A percentile compares a stretch with the other conserved stretches of the same genome.
Conservation (phyloP, 2,113 vertebrate species). For the Chaenocephalus aceratus region DNA sequence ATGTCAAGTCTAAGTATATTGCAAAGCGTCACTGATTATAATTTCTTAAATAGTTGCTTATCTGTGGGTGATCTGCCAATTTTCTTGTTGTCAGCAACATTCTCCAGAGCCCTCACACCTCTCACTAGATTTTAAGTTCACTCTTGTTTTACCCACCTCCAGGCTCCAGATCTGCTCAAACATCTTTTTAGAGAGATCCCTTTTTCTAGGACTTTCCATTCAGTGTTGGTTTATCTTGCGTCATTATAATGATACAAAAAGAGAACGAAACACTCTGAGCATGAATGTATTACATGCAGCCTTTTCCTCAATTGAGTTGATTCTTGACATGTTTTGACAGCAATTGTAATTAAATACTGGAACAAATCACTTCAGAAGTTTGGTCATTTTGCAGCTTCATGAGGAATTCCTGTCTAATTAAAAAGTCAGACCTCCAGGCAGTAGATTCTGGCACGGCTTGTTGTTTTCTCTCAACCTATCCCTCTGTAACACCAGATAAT, state of each 20-base stretch:
- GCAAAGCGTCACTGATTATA: not conserved
- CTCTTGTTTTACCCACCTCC: not conserved
- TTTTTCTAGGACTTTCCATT: slow-evolving; percentile 3
- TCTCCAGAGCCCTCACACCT: not conserved
- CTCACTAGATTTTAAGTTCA: slow-evolving; percentile 9
- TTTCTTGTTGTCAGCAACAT: not conserved
- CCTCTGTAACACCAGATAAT: slow-evolving; percentile 80
- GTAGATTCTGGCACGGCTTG: slow-evolving; percentile 51
- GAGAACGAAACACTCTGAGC: not conserved
- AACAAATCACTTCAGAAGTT: slow-evolving; percentile 13
- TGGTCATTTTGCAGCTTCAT: slow-evolving; percentile 41
- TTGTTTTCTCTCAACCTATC: slow-evolving; percentile 74
- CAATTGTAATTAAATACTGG: slow-evolving; percentile 11
- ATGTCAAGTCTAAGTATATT: not conserved
- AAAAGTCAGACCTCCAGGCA: slow-evolving; percentile 68
- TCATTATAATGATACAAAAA: not conserved
- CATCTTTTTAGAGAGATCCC: slow-evolving; percentile 1
- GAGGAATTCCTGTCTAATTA: slow-evolving; percentile 67
- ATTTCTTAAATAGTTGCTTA: not conserved
- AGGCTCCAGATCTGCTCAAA: not conserved
- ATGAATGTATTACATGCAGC: slow-evolving; percentile 2
- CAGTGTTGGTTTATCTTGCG: slow-evolving; percentile 7
- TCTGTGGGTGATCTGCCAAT: not conserved
- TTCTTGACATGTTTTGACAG: slow-evolving; percentile 13
- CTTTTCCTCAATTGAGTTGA: not conserved